phyloP scores from a whole-genome alignment of 2,113 vertebrate genomes.

The Plotosus lineatus region DNA sequence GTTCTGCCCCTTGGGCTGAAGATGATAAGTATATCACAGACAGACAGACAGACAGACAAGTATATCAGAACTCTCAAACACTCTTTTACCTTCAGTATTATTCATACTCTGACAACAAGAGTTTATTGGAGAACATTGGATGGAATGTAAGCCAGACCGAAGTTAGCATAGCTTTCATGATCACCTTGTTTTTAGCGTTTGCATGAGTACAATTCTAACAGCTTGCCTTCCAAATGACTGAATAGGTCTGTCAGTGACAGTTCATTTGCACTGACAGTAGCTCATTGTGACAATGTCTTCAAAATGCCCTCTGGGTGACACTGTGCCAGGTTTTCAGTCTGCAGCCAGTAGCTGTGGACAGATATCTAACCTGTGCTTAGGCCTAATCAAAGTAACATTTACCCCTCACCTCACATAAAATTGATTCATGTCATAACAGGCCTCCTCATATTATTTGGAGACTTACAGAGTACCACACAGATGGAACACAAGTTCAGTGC shows the following conservation, averaged over 20 bases:
- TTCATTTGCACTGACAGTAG: slow-evolving; percentile 8
- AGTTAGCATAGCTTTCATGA: neutral
- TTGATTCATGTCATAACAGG: neutral
- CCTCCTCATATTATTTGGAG: neutral
- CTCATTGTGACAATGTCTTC: slow-evolving; percentile 10
- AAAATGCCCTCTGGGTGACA: slow-evolving; percentile 9
- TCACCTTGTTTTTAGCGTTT: neutral
- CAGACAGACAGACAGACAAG: too few relatives aligned
- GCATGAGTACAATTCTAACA: neutral
- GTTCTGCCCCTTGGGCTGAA: too few relatives aligned
- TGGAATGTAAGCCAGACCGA: neutral
- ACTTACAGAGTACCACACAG: neutral
- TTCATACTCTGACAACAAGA: too few relatives aligned
- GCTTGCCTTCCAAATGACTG: neutral
- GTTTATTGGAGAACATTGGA: too few relatives aligned
- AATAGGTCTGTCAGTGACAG: slow-evolving; percentile 4
- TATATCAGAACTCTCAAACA: too few relatives aligned
- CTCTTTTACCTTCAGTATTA: too few relatives aligned
- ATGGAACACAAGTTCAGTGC: neutral
- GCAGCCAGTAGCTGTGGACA: slow-evolving; percentile 6
- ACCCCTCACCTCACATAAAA: slow-evolving; percentile 10
- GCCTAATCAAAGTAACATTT: neutral
- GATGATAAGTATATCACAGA: too few relatives aligned
- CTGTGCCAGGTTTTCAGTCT: slow-evolving; percentile 9
- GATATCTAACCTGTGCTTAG: slow-evolving; percentile 29